A percentile compares a stretch with the other conserved stretches of the same genome.
These are phyloP conservation scores for human (Homo sapiens) DNA, from an alignment of 2,113 vertebrate species.

Conservation along the genomic window DNA sequence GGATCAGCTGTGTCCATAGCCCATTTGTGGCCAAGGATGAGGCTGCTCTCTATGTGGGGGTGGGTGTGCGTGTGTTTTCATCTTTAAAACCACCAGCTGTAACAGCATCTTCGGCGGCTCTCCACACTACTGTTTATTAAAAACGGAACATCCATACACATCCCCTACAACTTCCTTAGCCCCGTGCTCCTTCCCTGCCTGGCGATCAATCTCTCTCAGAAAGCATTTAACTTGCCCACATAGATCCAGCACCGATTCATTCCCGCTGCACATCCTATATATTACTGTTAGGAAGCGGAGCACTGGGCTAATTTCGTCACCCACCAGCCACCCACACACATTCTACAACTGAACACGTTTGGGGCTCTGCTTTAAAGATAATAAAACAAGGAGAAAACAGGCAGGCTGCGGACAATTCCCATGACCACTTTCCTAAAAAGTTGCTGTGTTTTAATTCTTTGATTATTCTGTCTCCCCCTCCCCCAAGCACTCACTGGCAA, in stretches of 20 bases:
- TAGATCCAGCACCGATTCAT: constrained; percentile 72
- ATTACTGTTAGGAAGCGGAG: constrained; percentile 73
- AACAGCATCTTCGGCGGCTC: constrained; percentile 54
- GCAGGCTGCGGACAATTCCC: constrained; percentile 72
- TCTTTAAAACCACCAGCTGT: constrained; percentile 74
- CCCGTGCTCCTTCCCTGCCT: constrained; percentile 75
- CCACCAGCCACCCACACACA: constrained; percentile 80
- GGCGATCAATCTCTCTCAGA: constrained; percentile 76
- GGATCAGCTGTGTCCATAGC: constrained; percentile 72
- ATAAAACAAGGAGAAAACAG: constrained; percentile 77
- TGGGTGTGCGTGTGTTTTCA: constrained; percentile 64
- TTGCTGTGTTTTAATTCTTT: constrained; percentile 77
- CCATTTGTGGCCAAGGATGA: constrained; percentile 77
- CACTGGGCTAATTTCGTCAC: constrained; percentile 79
- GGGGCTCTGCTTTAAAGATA: constrained; percentile 78
- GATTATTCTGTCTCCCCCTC: constrained; percentile 64
- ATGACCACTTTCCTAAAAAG: constrained; percentile 78
- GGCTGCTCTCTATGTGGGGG: constrained; percentile 54
- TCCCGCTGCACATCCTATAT: constrained; percentile 78
- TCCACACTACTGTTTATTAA: constrained; percentile 74
- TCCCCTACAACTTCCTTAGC: constrained; percentile 83
- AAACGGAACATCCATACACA: constrained; percentile 67
- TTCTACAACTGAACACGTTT: constrained; percentile 80
- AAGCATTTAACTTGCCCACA: constrained; percentile 78
- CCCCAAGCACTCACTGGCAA: constrained; percentile 60